Conservation (phyloP, 2,113 vertebrate species). For the Melospiza melodia region DNA sequence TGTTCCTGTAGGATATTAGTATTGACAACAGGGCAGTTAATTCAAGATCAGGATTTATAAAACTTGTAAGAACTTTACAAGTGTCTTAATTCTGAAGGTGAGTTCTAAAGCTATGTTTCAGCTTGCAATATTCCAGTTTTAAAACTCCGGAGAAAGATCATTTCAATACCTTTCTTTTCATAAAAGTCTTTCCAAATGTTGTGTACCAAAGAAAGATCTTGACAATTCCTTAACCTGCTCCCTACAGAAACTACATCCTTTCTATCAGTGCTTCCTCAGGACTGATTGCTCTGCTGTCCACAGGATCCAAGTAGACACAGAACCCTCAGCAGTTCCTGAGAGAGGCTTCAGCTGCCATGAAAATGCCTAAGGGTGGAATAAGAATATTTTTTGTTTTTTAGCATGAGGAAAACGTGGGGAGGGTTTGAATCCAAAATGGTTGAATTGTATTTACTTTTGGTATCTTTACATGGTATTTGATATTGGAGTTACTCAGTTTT, state of each 20-base stretch:
- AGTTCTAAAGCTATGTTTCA: not conserved
- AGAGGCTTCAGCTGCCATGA: not conserved
- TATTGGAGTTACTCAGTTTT: not conserved
- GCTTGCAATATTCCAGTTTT: not conserved
- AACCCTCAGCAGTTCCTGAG: not conserved
- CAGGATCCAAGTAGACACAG: conserved; percentile 89
- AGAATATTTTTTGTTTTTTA: not conserved
- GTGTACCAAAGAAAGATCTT: not conserved
- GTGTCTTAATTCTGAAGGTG: not conserved
- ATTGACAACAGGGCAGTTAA: not conserved
- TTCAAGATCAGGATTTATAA: not conserved
- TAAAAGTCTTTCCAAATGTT: not conserved
- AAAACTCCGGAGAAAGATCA: not conserved
- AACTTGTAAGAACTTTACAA: too few relatives aligned
- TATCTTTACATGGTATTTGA: conserved; percentile 26
- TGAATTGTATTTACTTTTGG: not conserved
- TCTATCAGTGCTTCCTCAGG: conserved; percentile 95
- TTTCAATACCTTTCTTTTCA: not conserved
- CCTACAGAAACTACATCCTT: conserved; percentile 92
- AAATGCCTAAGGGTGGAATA: not conserved
- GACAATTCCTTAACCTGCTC: conserved; percentile 76
- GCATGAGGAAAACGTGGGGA: not conserved
- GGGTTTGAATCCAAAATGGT: not conserved
- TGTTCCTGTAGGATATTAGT: not conserved
- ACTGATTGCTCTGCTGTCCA: conserved; percentile 95